Evolutionary conservation across 2,113 vertebrate species (phyloP).

Genomic region (Typhlomys cinereus): DNA sequence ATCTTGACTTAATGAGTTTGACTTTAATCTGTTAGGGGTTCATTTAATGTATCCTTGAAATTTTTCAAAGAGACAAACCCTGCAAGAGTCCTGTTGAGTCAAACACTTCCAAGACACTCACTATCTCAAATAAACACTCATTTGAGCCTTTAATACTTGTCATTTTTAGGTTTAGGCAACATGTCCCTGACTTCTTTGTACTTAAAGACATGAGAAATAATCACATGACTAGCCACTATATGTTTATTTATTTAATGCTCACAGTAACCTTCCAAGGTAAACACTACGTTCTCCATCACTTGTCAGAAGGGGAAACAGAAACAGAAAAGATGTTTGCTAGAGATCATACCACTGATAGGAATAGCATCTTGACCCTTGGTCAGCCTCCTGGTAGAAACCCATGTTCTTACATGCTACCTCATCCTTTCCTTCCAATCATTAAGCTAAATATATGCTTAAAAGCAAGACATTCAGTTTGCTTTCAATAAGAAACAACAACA

Average conservation of each 20-base stretch:
- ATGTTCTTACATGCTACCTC: background rate
- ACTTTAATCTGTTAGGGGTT: too few species aligned
- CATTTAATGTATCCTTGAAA: too few species aligned
- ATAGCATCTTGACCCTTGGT: background rate
- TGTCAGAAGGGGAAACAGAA: background rate
- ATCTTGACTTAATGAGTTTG: too few species aligned
- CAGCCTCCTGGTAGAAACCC: background rate
- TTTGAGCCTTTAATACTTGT: too few species aligned
- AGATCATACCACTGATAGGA: background rate
- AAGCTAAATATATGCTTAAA: constrained; percentile 1
- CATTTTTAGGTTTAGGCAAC: too few species aligned
- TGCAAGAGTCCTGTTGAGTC: too few species aligned
- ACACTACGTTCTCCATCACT: background rate
- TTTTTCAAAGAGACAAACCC: too few species aligned
- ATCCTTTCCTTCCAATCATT: background rate
- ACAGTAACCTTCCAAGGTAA: background rate
- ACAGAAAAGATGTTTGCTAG: background rate
- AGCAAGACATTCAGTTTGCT: constrained; percentile 31
- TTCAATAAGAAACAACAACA: constrained; percentile 26
- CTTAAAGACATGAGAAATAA: too few species aligned
- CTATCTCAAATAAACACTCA: too few species aligned
- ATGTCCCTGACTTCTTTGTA: too few species aligned
- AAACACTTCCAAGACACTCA: too few species aligned
- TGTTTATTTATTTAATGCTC: background rate
- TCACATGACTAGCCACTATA: too few species aligned